Evolutionary conservation across 2,797 vertebrate species (phyloP).

Genomic region (Anomalospiza imberbis): DNA sequence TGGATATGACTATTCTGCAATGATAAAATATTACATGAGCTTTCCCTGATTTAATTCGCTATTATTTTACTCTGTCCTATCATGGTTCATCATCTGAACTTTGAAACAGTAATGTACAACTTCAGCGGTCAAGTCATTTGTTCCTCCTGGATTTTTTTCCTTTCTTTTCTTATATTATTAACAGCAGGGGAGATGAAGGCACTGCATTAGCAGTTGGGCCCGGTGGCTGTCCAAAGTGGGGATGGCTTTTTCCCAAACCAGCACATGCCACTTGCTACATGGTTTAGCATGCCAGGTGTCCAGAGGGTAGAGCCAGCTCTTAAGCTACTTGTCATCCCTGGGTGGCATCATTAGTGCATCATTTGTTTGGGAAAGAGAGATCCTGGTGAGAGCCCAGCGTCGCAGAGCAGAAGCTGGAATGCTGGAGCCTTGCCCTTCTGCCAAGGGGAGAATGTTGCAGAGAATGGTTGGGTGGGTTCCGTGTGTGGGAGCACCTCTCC

Average conservation of each 20-base stretch:
- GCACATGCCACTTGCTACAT: neutral
- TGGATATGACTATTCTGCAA: neutral
- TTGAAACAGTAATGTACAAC: neutral
- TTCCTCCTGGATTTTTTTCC: neutral
- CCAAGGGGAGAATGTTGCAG: accelerated
- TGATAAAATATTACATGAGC: neutral
- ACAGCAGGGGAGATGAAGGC: neutral
- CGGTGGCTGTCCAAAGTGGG: neutral
- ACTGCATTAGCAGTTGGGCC: neutral
- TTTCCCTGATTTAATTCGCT: neutral
- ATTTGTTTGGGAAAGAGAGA: conserved; percentile 50
- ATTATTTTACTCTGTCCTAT: neutral
- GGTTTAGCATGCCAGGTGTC: conserved; percentile 31
- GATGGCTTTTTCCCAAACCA: conserved; percentile 54
- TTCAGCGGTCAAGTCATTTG: neutral
- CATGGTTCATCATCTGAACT: neutral
- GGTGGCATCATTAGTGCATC: conserved; percentile 58
- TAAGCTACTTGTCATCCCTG: conserved; percentile 58
- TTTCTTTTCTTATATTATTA: neutral
- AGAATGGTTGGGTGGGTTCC: neutral
- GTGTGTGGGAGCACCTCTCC: neutral
- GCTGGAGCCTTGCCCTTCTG: conserved; percentile 19
- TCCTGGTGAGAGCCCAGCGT: neutral
- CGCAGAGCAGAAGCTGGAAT: neutral
- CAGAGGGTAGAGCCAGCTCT: conserved; percentile 49